phyloP scores from a whole-genome alignment of 2,113 vertebrate species.

The Ceuthmochares aereus region DNA sequence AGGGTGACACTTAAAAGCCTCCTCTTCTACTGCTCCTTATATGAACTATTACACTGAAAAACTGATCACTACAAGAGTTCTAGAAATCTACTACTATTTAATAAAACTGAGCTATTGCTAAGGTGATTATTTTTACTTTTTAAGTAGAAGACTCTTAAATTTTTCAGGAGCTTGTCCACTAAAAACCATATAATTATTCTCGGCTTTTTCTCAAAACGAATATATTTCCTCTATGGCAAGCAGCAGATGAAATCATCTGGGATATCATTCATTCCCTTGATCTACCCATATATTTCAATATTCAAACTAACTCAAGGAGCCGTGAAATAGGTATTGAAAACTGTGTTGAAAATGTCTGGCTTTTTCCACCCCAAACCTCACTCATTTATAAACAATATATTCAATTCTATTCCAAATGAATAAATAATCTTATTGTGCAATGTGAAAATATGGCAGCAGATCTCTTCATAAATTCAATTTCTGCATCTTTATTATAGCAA shows the following conservation, averaged over 20 bases:
- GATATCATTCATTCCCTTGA: neutral
- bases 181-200: neutral
- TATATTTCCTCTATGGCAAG: neutral
- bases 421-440: neutral
- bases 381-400: neutral
- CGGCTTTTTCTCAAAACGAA: neutral
- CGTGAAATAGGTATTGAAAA: neutral
- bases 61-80: neutral
- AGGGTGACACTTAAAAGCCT: neutral
- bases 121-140: neutral
- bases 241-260: neutral
- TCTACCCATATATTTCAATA: neutral
- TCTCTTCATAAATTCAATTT: neutral
- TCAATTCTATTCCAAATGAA: neutral
- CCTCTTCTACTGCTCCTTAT: neutral
- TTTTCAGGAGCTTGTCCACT: neutral
- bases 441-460: neutral
- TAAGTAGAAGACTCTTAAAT: neutral
- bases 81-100: neutral
- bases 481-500: neutral
- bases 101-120: neutral
- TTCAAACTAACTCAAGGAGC: neutral
- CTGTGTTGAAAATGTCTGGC: neutral
- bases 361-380: neutral
- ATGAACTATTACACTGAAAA: neutral